Evolutionary conservation across 35 echinoderm and acorn worm genomes (phyloP), one percentile per base, ranked within the genome.

Genomic region (Diadema setosum): DNA sequence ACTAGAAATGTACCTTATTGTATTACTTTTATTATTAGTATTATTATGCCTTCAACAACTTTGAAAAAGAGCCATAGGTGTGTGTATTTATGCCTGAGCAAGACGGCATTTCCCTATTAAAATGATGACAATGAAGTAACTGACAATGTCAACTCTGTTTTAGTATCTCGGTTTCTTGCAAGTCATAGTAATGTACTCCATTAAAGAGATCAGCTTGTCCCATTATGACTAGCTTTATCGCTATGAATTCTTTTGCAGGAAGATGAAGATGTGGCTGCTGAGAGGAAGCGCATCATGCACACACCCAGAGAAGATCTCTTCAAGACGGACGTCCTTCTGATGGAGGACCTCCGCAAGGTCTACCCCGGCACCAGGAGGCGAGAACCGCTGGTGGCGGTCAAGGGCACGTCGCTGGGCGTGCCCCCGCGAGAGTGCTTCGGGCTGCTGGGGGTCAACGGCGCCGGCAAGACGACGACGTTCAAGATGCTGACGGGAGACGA

Each of bases 401-500:
- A 99, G 26, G 83, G 83, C 2, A 92, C 87, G 5, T 89, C 88
- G n/a, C 82, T 99, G 1, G 96, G 96, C 5, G 88, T 99, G 33
- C 92, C 96, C 17, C 83, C 85, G 8, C 85, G 91, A 26, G 96
- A 99, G 58, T 99, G 96, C 82, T 99, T 99, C 69, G 96, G 96
- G 9, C 70, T 99, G 43, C 87, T 99, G 1, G 96, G 96, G 5
- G 89, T 94, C 17, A 99, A 99, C 33, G 96, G 96, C 11, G 96
- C 96, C 0, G 96, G 96, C 2, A 99, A 99, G 83, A 94, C 96
- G 16, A 91, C 96, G 1, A 99, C 93, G 0, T 99, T 99, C 45
- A 94, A 99, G 58, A 99, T 99, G 96, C 93, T 99, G 21, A 99
- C 96, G 35, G 96, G 96, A 21, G 96, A 99, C 46, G 96, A 91